phyloP scores from a whole-genome alignment of 2,113 vertebrate species.

The Gorsachius goisagi region DNA sequence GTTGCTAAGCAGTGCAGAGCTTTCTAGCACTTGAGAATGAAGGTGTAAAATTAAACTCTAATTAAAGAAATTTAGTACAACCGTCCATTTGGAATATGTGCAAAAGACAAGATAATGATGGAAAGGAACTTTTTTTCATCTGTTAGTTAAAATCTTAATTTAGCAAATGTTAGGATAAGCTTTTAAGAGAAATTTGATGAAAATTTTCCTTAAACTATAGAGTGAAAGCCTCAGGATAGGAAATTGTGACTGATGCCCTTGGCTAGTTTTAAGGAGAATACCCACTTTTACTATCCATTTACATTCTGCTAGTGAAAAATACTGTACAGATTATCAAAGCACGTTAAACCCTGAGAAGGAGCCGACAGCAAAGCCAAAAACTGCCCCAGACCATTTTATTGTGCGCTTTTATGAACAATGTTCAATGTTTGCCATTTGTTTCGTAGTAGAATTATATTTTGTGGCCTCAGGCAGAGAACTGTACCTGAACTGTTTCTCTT shows the following conservation, averaged over 20 bases:
- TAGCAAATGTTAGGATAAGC: neutral
- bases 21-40: neutral
- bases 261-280: neutral
- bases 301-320: neutral
- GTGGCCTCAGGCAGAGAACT: neutral
- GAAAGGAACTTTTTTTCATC: neutral
- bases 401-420: neutral
- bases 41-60: neutral
- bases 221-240: neutral
- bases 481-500: neutral
- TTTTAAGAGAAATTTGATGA: neutral
- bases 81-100: neutral
- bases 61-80: neutral
- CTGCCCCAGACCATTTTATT: neutral
- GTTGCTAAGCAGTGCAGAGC: neutral
- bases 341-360: neutral
- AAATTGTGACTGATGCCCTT: neutral
- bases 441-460: neutral
- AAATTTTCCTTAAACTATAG: neutral
- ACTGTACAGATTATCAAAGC: neutral
- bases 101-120: neutral
- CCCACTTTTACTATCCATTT: neutral
- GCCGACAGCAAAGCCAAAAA: neutral
- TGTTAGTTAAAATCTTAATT: neutral
- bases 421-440: slow-evolving; percentile 19